These are phyloP conservation scores for Plutomurus gul DNA, from an alignment of 1,140 invertebrate genomes.

Conservation along the genomic window DNA sequence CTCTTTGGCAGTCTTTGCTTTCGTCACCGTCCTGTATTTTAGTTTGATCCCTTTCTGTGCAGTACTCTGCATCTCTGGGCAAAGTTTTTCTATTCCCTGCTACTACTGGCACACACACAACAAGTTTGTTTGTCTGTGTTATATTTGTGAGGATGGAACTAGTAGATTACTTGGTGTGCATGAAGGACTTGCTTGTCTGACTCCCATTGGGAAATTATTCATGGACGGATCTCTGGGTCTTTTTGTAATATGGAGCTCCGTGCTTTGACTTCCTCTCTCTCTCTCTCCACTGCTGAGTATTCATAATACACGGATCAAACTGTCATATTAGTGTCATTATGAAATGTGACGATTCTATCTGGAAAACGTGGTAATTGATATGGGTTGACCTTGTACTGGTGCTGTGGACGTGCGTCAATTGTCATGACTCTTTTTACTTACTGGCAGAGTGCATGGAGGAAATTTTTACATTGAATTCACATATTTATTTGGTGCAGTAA, in stretches of 20 bases:
- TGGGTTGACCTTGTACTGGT: too few species aligned
- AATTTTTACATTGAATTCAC: too few species aligned
- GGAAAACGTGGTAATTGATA: conserved; percentile 7
- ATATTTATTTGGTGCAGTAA: too few species aligned
- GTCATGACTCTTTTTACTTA: too few species aligned
- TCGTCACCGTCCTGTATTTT: too few species aligned
- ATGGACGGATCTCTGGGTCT: conserved; percentile 29
- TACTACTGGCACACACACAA: not conserved
- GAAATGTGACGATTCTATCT: conserved; percentile 5
- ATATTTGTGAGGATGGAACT: not conserved
- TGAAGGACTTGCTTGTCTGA: not conserved
- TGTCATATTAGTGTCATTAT: conserved; percentile 49
- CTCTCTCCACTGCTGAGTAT: not conserved
- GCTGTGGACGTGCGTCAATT: too few species aligned
- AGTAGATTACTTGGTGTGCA: not conserved
- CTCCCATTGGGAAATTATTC: conserved; percentile 44
- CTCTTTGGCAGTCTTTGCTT: too few species aligned
- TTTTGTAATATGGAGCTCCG: not conserved
- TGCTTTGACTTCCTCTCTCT: not conserved
- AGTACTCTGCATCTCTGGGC: too few species aligned
- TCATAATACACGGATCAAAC: conserved; percentile 49
- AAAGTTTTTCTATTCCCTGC: not conserved
- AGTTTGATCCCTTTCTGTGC: too few species aligned
- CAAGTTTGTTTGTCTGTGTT: too few species aligned
- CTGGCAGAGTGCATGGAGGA: too few species aligned